Percentiles rank a stretch among this genome's conserved stretches.
These are phyloP conservation scores for Amphiduros pacificus DNA, from an alignment of 2,888 invertebrate species.

Conservation along the genomic window DNA sequence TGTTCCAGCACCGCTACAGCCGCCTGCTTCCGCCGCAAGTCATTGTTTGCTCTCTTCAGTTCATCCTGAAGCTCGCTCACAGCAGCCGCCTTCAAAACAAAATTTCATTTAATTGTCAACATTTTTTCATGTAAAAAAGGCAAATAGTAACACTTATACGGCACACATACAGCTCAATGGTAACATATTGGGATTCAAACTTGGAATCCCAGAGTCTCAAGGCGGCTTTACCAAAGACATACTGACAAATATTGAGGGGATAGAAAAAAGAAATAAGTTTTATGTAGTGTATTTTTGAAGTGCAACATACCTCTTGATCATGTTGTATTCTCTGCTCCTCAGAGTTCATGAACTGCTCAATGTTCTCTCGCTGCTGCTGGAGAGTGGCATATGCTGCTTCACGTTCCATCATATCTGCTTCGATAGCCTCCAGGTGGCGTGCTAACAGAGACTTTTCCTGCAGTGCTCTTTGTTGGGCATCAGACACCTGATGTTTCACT, in stretches of 20 bases:
- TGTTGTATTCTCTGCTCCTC: constrained; percentile 7
- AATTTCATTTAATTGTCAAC: no score
- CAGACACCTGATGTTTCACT: constrained; percentile 52
- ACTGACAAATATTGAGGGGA: no score
- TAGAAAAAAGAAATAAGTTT: no score
- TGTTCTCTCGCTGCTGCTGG: constrained; percentile 50
- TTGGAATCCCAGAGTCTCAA: no score
- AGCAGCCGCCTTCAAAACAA: no score
- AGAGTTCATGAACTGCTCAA: constrained; percentile 46
- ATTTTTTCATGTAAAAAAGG: no score
- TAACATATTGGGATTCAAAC: no score
- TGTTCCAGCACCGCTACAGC: constrained; percentile 51
- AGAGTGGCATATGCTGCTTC: constrained; percentile 60
- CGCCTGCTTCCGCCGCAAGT: constrained; percentile 52
- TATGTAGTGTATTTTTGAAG: constrained; percentile 40
- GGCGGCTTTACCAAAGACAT: no score
- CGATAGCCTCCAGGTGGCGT: constrained; percentile 60
- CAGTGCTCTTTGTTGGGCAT: constrained; percentile 59
- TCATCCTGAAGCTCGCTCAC: constrained; percentile 47
- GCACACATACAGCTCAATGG: no score
- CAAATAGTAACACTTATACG: no score
- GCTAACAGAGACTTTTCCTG: constrained; percentile 61
- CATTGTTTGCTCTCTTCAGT: constrained; percentile 50
- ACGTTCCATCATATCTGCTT: constrained; percentile 62
- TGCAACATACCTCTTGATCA: background rate